Evolutionary conservation across 2,113 vertebrate species (phyloP), one percentile per base, ranked within the genome.

Genomic region (Pardalotus punctatus): DNA sequence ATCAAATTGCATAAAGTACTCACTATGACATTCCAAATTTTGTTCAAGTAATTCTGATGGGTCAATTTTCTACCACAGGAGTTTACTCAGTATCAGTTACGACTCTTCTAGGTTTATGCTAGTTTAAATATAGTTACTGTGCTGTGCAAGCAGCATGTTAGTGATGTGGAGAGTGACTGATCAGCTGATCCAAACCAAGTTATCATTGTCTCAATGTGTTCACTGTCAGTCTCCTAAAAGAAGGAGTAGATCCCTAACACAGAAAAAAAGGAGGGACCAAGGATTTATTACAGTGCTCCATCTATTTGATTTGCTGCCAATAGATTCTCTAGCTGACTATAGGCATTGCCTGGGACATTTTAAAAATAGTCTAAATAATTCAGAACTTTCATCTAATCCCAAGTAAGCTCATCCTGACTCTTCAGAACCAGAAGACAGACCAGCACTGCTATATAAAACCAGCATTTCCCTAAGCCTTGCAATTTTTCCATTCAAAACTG

Each of bases 331-430:
- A 86, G 13, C 42, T 58, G 33, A 79, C 45, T 35, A 4, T 23
- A 72, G 70, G 12, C 8, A 2, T 69, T 1, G 0, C 33, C 19
- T 45, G 13, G 12, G 19, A 5, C 28, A 40, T 9, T 66, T 57
- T 54, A 35, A 31, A 47, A 66, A 81, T 29, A 42, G 25, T 38
- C 69, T 42, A 28, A 77, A 61, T 35, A 86, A 62, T 29, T 78
- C 56, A 58, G 27, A 93, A 84, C 33, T 74, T 88, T 54, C 24
- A 72, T 14, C n/a, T 72, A 67, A 88, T 24, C 57, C 61, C 53
- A 82, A 47, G 47, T 14, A 78, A 81, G 5, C 3, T 81, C 61
- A 71, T 36, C 24, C 28, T 80, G 31, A 82, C 66, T 72, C 66
- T 72, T 90, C 57, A 69, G 35, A 86, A 84, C 12, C 40, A 74